These are phyloP conservation scores for Azemiops feae DNA, from an alignment of 2,113 vertebrate genomes.

Conservation along the genomic window DNA sequence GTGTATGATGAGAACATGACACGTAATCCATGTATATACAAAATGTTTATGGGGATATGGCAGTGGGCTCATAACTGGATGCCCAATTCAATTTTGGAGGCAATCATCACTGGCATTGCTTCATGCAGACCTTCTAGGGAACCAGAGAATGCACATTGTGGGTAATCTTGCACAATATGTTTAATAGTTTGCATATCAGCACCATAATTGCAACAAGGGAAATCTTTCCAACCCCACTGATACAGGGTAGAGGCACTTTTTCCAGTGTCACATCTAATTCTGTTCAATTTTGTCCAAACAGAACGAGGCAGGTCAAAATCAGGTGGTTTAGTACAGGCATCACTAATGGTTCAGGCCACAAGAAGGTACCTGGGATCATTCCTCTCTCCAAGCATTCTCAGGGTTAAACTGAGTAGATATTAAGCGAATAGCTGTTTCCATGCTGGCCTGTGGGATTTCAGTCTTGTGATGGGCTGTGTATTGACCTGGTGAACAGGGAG, in stretches of 20 bases:
- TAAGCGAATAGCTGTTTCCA: neutral
- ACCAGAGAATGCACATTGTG: neutral
- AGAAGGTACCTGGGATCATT: too few relatives aligned
- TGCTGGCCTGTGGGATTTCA: neutral
- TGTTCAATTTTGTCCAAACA: neutral
- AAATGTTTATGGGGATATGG: neutral
- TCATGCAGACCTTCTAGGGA: neutral
- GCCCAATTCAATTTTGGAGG: neutral
- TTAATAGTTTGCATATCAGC: too few relatives aligned
- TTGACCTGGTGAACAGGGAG: neutral
- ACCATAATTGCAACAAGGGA: too few relatives aligned
- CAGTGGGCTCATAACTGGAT: neutral
- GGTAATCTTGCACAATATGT: neutral
- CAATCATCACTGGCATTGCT: neutral
- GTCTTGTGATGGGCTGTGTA: neutral
- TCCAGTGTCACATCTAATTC: neutral
- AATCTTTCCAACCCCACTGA: too few relatives aligned
- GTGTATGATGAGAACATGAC: neutral
- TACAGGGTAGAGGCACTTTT: neutral
- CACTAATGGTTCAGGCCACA: too few relatives aligned
- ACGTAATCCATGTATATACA: neutral
- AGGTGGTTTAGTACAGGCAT: too few relatives aligned
- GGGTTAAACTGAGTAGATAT: neutral
- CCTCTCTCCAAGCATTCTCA: too few relatives aligned
- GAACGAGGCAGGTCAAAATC: neutral